Evolutionary conservation across 2,113 vertebrate species (phyloP).

Genomic region (Sylvilagus bachmani): DNA sequence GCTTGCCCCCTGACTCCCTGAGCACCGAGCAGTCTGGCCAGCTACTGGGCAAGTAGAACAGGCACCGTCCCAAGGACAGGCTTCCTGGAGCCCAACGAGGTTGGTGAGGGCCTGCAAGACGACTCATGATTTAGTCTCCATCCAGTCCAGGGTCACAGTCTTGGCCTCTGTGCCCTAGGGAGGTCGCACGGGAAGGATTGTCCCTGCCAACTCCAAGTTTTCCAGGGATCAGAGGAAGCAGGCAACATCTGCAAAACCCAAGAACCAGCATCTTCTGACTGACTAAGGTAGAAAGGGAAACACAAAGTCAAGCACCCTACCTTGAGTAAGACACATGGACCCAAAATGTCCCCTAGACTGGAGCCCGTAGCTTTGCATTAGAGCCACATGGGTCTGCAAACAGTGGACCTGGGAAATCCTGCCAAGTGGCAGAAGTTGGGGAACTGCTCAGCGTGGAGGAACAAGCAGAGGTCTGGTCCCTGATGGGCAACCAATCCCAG

Average conservation of each 20-base stretch:
- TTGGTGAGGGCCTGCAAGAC: background rate
- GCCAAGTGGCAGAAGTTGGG: fast-evolving
- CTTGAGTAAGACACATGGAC: background rate
- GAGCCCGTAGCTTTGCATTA: background rate
- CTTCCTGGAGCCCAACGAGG: background rate
- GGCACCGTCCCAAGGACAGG: background rate
- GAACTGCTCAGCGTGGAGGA: background rate
- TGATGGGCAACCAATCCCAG: background rate
- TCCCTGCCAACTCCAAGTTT: background rate
- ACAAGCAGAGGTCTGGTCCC: background rate
- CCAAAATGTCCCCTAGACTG: background rate
- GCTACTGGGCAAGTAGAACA: background rate
- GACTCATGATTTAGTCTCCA: background rate
- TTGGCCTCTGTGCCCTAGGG: background rate
- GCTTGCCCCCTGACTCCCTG: background rate
- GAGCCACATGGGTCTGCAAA: background rate
- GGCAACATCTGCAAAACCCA: background rate
- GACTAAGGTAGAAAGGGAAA: background rate
- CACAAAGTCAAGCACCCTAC: background rate
- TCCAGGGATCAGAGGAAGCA: background rate
- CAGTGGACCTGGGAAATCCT: background rate
- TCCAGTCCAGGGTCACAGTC: background rate
- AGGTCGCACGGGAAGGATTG: background rate
- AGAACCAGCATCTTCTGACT: background rate
- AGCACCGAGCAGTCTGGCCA: background rate